Percentiles rank a stretch among this genome's conserved stretches.
phyloP scores from a whole-genome alignment of 92 coral and sea anemone species.

The Palythoa caribaeorum region DNA sequence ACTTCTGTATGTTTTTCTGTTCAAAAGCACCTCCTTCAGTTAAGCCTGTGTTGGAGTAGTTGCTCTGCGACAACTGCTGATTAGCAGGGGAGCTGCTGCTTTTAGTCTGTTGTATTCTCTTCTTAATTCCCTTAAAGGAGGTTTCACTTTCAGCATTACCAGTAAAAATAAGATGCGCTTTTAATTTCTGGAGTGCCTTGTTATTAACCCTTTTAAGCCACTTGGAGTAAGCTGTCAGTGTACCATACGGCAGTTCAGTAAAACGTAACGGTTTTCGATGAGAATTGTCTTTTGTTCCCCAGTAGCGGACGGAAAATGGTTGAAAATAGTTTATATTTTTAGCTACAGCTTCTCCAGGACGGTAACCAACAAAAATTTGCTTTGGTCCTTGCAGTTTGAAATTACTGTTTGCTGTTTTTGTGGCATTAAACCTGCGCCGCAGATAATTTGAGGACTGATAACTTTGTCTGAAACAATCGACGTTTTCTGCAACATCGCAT shows the following conservation, averaged over 20 bases:
- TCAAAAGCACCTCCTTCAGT: neutral
- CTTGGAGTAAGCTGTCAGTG: neutral
- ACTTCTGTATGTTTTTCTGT: neutral
- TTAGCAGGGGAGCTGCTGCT: neutral
- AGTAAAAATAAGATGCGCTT: neutral
- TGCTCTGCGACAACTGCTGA: neutral
- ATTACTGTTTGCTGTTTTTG: neutral
- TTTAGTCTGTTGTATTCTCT: neutral
- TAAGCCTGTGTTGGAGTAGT: neutral
- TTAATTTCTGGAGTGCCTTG: neutral
- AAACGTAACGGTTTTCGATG: neutral
- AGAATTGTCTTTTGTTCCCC: neutral
- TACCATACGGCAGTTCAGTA: neutral
- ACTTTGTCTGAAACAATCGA: constrained; percentile 11
- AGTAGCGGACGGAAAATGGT: neutral
- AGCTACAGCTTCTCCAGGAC: neutral
- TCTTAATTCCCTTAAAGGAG: neutral
- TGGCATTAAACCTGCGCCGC: neutral
- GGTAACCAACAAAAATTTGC: neutral
- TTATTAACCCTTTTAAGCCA: neutral
- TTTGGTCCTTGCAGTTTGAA: neutral
- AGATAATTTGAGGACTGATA: neutral
- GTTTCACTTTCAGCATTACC: constrained; percentile 27
- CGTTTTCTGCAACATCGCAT: constrained; percentile 37
- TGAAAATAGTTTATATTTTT: neutral